These are phyloP conservation scores for Drosophila bocqueti DNA, from an alignment of 1,140 invertebrate genomes.

Conservation along the genomic window DNA sequence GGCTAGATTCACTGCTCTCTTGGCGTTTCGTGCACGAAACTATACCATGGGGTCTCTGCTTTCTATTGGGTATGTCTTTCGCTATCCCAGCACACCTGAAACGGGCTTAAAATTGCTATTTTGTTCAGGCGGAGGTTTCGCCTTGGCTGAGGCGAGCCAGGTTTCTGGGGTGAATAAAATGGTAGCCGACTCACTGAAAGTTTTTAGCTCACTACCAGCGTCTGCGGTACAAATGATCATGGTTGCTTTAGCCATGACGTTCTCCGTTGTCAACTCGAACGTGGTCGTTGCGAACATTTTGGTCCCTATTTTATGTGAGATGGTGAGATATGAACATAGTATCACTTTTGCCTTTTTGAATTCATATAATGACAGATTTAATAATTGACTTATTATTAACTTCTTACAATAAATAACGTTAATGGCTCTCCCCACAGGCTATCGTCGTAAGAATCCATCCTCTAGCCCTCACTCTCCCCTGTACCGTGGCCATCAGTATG, in stretches of 20 bases:
- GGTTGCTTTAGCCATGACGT: slow-evolving; percentile 81
- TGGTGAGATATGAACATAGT: slow-evolving; percentile 85
- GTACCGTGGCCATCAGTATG: slow-evolving; percentile 90
- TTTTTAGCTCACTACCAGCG: slow-evolving; percentile 85
- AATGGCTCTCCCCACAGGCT: slow-evolving; percentile 77
- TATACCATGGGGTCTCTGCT: slow-evolving; percentile 51
- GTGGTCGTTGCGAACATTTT: slow-evolving; percentile 92
- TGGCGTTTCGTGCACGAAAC: slow-evolving; percentile 38
- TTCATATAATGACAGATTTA: too few species aligned
- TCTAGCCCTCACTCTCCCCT: slow-evolving; percentile 93
- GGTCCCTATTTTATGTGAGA: slow-evolving; percentile 91
- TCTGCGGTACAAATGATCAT: slow-evolving; percentile 86
- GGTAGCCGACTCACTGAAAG: slow-evolving; percentile 88
- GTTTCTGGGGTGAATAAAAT: slow-evolving; percentile 90
- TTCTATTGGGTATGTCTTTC: slow-evolving; percentile 51
- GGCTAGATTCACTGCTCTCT: slow-evolving; percentile 44
- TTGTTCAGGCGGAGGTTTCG: slow-evolving; percentile 91
- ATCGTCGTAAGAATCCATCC: slow-evolving; percentile 90
- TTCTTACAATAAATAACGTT: background rate
- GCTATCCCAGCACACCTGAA: background rate
- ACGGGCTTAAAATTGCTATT: background rate
- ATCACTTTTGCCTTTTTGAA: too few species aligned
- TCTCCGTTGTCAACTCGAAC: slow-evolving; percentile 93
- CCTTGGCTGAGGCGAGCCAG: slow-evolving; percentile 92
- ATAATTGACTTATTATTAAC: too few species aligned